Conservation (phyloP, 2,113 vertebrate genomes). For the Myiagra hebetior region DNA sequence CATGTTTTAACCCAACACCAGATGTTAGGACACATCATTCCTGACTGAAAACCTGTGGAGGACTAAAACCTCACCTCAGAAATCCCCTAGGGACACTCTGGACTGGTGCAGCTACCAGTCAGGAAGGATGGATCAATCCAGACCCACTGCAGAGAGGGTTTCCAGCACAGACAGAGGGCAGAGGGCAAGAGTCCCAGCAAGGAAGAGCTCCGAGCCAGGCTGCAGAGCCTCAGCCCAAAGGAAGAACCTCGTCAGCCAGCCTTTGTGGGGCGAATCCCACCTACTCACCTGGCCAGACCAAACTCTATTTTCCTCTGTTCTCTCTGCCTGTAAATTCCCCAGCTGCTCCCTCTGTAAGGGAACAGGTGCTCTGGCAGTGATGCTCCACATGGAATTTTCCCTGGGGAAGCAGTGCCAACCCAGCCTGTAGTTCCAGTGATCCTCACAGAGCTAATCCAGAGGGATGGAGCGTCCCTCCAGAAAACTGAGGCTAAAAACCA, state of each 20-base stretch:
- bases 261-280: background rate
- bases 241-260: background rate
- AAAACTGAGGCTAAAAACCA: background rate
- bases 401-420: background rate
- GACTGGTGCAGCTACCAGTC: background rate
- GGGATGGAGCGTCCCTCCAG: background rate
- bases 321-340: background rate
- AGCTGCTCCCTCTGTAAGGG: background rate
- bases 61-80: background rate
- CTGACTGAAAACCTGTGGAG: background rate
- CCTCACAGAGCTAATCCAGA: background rate
- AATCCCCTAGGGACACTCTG: background rate
- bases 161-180: background rate
- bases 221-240: background rate
- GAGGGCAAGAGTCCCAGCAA: background rate
- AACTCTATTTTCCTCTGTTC: background rate
- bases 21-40: accelerated
- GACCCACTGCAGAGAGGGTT: background rate
- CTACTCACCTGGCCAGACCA: background rate
- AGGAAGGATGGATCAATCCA: background rate
- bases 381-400: background rate
- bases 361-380: background rate
- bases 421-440: background rate
- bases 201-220: background rate
- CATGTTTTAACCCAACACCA: background rate